Evolutionary conservation across 2,888 invertebrate genomes (phyloP).

Genomic region (Harpalus rufipes): DNA sequence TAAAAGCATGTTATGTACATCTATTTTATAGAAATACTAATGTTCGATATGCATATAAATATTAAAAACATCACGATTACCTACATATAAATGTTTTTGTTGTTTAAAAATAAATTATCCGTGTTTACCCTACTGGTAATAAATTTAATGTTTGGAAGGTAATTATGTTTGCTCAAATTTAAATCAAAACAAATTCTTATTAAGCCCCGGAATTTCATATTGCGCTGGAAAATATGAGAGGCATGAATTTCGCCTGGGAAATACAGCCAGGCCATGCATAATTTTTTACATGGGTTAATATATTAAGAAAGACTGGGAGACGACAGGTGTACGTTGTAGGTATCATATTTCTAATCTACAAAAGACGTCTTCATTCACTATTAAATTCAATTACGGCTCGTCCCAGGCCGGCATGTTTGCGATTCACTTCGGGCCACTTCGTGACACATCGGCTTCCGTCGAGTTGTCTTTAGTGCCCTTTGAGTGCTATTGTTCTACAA

Average conservation of each 20-base stretch:
- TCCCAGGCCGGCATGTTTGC: conserved; percentile 62
- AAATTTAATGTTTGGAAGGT: background rate
- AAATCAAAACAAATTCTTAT: conserved; percentile 34
- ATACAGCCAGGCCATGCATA: conserved; percentile 53
- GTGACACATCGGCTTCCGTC: conserved; percentile 58
- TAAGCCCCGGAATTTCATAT: conserved; percentile 15
- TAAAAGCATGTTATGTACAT: too few relatives aligned
- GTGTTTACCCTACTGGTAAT: background rate
- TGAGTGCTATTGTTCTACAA: conserved; percentile 54
- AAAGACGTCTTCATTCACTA: conserved; percentile 72
- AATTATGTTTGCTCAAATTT: conserved; percentile 18
- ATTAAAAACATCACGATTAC: too few relatives aligned
- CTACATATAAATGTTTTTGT: background rate
- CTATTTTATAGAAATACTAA: too few relatives aligned
- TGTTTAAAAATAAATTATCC: background rate
- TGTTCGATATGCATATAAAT: too few relatives aligned
- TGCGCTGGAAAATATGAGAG: background rate
- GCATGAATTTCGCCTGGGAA: conserved; percentile 58
- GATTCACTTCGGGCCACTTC: conserved; percentile 44
- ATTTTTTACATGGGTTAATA: conserved; percentile 57
- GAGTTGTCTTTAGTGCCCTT: conserved; percentile 49
- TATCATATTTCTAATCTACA: conserved; percentile 72
- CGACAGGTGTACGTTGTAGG: conserved; percentile 67
- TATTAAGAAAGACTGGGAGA: conserved; percentile 48
- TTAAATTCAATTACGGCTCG: conserved; percentile 72